A percentile compares a stretch with the other conserved stretches of the same genome.
phyloP scores from a whole-genome alignment of 2,888 invertebrate species.

The Leucania comma region DNA sequence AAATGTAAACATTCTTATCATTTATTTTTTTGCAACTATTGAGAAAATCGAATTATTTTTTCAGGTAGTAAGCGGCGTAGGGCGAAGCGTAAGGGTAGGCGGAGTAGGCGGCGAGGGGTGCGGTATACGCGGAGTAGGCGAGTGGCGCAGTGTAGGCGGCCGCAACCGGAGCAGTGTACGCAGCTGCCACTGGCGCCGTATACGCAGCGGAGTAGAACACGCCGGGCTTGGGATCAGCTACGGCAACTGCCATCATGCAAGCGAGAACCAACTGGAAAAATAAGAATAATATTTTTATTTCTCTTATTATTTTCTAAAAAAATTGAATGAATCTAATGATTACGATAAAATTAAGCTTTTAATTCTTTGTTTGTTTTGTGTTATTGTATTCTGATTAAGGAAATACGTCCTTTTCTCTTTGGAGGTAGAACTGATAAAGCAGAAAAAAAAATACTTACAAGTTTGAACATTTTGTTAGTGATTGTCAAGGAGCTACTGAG shows the following conservation, averaged over 20 bases:
- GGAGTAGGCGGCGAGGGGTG: constrained; percentile 73
- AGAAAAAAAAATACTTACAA: constrained; percentile 15
- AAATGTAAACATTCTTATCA: not conserved
- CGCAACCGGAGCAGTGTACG: constrained; percentile 77
- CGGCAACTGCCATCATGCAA: constrained; percentile 75
- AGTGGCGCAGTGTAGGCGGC: constrained; percentile 84
- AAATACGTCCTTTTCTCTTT: not conserved
- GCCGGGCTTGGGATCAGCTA: constrained; percentile 69
- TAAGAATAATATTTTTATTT: constrained; percentile 11
- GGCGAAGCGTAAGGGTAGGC: constrained; percentile 74
- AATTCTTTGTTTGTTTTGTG: not conserved
- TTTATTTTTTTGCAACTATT: constrained; percentile 23
- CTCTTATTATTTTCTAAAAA: too few relatives aligned
- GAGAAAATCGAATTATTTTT: constrained; percentile 2
- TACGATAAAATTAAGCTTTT: not conserved
- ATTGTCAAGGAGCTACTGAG: constrained; percentile 63
- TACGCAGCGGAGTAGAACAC: constrained; percentile 68
- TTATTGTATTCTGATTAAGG: not conserved
- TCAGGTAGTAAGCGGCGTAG: constrained; percentile 72
- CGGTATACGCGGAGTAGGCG: constrained; percentile 77
- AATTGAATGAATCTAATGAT: too few relatives aligned
- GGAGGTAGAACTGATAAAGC: not conserved
- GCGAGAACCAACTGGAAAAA: constrained; percentile 79
- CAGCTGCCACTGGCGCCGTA: constrained; percentile 73
- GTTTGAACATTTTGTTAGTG: constrained; percentile 75